These are phyloP conservation scores for Aleadryas rufinucha DNA, from an alignment of 2,113 vertebrate species.

Conservation along the genomic window DNA sequence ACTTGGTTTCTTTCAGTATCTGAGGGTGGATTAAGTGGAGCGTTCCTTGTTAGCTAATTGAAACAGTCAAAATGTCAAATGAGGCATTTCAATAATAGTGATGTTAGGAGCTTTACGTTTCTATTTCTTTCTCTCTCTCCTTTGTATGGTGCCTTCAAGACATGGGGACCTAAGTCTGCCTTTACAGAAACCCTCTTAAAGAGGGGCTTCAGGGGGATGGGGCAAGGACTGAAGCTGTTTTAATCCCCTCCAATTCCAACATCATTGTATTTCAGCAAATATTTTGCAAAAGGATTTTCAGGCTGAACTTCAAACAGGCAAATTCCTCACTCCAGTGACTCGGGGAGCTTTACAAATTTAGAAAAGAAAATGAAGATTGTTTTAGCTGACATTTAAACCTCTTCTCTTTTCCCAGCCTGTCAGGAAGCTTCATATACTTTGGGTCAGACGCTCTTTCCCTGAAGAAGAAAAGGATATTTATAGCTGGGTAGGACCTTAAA, in stretches of 20 bases:
- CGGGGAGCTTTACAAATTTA: conserved; percentile 55
- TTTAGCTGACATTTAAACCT: conserved; percentile 74
- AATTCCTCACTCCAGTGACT: conserved; percentile 52
- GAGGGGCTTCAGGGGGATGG: background rate
- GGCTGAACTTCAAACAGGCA: conserved; percentile 68
- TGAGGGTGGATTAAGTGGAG: conserved; percentile 36
- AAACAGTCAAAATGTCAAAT: conserved; percentile 62
- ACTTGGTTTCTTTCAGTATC: background rate
- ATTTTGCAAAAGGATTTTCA: conserved; percentile 74
- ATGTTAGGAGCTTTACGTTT: conserved; percentile 24
- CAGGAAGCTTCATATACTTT: conserved; percentile 59
- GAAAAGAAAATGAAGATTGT: conserved; percentile 67
- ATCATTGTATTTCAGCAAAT: conserved; percentile 72
- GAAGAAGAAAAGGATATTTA: conserved; percentile 68
- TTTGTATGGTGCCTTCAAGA: conserved; percentile 10
- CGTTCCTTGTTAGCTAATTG: conserved; percentile 42
- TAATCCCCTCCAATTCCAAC: conserved; percentile 59
- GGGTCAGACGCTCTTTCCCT: conserved; percentile 47
- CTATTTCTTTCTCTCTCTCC: conserved; percentile 3
- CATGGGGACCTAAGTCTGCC: background rate
- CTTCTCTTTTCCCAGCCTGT: conserved; percentile 55
- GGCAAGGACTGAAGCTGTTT: background rate
- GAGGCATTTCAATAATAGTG: conserved; percentile 51
- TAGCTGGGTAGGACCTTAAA: conserved; percentile 30
- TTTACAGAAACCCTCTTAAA: conserved; percentile 27